These are phyloP conservation scores for Ectemnius cavifrons DNA, from an alignment of 2,888 invertebrate species.

Conservation along the genomic window DNA sequence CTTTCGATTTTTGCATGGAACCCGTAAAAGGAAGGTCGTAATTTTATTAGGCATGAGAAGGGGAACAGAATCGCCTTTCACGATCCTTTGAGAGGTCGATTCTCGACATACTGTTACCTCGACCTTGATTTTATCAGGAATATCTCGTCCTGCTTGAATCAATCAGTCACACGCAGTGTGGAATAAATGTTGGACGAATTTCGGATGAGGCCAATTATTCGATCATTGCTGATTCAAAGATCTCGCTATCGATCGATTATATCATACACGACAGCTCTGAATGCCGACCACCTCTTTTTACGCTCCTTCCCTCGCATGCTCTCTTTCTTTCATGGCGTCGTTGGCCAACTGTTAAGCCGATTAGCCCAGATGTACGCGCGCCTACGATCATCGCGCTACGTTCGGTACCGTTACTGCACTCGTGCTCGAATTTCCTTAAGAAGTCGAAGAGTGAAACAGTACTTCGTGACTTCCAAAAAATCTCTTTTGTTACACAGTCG, in stretches of 20 bases:
- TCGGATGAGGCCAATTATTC: too few species aligned
- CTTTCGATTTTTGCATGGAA: not conserved
- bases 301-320: constrained; percentile 19
- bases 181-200: too few species aligned
- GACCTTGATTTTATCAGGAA: not conserved
- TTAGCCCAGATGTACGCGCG: constrained; percentile 56
- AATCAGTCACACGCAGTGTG: not conserved
- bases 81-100: not conserved
- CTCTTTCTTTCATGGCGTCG: constrained; percentile 7
- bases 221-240: too few species aligned
- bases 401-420: constrained; percentile 42
- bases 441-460: constrained; percentile 3
- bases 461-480: not conserved
- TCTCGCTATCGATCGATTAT: too few species aligned
- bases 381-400: constrained; percentile 30
- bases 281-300: too few species aligned
- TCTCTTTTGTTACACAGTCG: too few species aligned
- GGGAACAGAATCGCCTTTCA: not conserved
- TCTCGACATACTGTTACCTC: not conserved
- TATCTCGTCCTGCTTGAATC: not conserved
- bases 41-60: too few species aligned
- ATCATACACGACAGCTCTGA: too few species aligned
- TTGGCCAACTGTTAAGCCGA: constrained; percentile 52
- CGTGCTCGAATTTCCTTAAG: not conserved
- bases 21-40: not conserved